These are phyloP conservation scores for Ploceus nigricollis DNA, from an alignment of 2,113 vertebrate genomes.

Conservation along the genomic window DNA sequence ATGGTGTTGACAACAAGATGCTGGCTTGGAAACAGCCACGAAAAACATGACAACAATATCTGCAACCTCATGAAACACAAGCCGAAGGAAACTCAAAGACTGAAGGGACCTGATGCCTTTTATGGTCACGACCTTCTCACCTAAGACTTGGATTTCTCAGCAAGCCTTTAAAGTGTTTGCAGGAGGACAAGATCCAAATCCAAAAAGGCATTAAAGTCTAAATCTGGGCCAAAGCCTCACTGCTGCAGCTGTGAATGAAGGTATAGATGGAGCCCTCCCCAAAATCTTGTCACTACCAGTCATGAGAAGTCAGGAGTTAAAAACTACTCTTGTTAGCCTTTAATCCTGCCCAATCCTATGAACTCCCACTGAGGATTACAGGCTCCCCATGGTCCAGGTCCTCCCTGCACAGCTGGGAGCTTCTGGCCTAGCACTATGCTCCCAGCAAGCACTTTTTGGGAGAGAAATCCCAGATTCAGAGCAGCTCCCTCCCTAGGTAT, in stretches of 20 bases:
- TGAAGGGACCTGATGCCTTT: not conserved
- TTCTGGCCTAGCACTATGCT: not conserved
- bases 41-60: not conserved
- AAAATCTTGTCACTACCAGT: not conserved
- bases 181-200: not conserved
- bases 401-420: not conserved
- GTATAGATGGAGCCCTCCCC: not conserved
- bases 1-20: not conserved
- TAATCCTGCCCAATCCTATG: not conserved
- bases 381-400: not conserved
- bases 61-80: not conserved
- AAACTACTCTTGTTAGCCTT: not conserved
- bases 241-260: rapidly evolving
- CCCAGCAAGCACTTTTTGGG: not conserved
- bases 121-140: not conserved
- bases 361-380: not conserved
- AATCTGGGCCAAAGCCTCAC: not conserved
- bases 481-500: not conserved
- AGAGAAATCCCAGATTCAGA: not conserved
- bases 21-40: not conserved
- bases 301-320: not conserved
- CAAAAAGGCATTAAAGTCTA: not conserved
- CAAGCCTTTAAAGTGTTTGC: not conserved
- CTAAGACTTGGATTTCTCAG: not conserved
- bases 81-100: not conserved